phyloP scores from a whole-genome alignment of 2,113 vertebrate genomes.

The Martes martes region DNA sequence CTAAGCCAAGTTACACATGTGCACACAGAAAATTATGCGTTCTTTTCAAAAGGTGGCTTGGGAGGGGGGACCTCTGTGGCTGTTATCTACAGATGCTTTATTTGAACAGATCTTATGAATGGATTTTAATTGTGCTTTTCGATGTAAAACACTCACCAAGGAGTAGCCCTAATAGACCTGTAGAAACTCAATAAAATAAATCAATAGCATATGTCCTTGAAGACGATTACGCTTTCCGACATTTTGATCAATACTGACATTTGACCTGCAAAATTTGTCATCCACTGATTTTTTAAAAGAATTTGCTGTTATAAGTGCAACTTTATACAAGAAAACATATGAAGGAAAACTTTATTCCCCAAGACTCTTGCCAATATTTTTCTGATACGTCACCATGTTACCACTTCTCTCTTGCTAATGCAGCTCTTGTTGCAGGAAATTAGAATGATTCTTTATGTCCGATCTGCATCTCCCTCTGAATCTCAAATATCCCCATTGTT shows the following conservation, averaged over 20 bases:
- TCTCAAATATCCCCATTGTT: constrained; percentile 4
- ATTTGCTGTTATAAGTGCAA: constrained; percentile 41
- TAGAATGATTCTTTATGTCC: constrained; percentile 32
- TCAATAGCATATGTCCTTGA: constrained; percentile 63
- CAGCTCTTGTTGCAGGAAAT: constrained; percentile 51
- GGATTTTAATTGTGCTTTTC: constrained; percentile 67
- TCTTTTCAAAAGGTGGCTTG: constrained; percentile 27
- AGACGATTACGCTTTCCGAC: neutral
- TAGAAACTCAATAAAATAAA: constrained; percentile 72
- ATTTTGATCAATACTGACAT: constrained; percentile 57
- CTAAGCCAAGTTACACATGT: constrained; percentile 25
- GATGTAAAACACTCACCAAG: constrained; percentile 46
- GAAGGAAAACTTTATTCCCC: neutral
- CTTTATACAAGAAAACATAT: neutral
- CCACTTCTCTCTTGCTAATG: neutral
- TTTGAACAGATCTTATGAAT: constrained; percentile 64
- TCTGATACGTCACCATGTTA: neutral
- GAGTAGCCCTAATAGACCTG: constrained; percentile 45
- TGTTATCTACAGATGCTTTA: constrained; percentile 65
- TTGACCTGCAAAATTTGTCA: constrained; percentile 59
- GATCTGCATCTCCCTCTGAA: neutral
- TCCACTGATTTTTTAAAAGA: neutral
- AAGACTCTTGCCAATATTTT: neutral
- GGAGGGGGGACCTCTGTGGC: neutral
- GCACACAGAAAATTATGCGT: neutral